phyloP scores from a whole-genome alignment of 1,140 invertebrate genomes.

The Rhynchophorus ferrugineus region DNA sequence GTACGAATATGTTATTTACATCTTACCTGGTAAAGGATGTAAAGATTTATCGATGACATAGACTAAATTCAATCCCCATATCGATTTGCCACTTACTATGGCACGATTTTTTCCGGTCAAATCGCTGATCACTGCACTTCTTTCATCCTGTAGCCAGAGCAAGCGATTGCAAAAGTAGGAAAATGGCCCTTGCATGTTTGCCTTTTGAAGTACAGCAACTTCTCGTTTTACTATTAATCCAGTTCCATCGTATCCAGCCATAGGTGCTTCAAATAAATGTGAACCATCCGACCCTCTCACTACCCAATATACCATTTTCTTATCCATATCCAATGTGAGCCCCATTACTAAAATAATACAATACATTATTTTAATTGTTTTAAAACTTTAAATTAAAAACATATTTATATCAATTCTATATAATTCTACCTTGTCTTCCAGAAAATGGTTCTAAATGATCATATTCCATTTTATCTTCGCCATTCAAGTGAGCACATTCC shows the following conservation, averaged over 20 bases:
- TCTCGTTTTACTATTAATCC: constrained; percentile 25
- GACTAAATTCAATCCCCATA: constrained; percentile 60
- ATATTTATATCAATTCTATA: too few species aligned
- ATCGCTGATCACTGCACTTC: constrained; percentile 70
- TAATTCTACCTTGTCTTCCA: constrained; percentile 58
- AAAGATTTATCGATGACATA: constrained; percentile 63
- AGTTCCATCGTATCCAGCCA: constrained; percentile 44
- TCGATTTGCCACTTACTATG: constrained; percentile 53
- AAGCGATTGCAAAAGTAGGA: constrained; percentile 72
- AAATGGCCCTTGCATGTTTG: constrained; percentile 54
- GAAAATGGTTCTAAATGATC: constrained; percentile 67
- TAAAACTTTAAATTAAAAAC: too few species aligned
- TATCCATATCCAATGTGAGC: constrained; percentile 68
- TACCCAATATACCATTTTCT: constrained; percentile 70
- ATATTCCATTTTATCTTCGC: constrained; percentile 61
- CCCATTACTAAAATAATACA: constrained; percentile 58
- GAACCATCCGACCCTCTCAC: constrained; percentile 68
- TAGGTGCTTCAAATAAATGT: constrained; percentile 58
- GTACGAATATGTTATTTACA: too few species aligned
- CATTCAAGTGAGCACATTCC: constrained; percentile 70
- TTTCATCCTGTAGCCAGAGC: constrained; percentile 72
- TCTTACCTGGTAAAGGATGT: constrained; percentile 48
- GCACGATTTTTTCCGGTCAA: constrained; percentile 67
- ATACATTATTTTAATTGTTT: background rate
- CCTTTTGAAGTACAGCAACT: constrained; percentile 45